These are phyloP conservation scores for Brevipalpus yothersi DNA, from an alignment of 1,140 invertebrate species.

Conservation along the genomic window DNA sequence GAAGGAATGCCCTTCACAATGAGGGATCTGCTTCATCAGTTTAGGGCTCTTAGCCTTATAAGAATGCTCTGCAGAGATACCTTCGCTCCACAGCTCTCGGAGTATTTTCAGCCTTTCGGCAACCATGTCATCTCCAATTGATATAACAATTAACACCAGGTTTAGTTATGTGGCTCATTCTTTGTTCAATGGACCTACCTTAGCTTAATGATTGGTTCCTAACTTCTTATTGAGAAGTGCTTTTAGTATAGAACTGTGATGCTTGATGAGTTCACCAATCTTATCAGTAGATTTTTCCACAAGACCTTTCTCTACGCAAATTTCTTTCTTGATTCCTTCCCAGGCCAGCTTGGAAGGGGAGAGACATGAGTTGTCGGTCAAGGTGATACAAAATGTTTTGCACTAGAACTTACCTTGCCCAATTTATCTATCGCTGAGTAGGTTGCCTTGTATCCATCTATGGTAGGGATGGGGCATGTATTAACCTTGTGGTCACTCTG, in stretches of 20 bases:
- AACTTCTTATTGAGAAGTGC: constrained; percentile 38
- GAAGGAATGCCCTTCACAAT: constrained; percentile 88
- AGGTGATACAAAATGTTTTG: no score
- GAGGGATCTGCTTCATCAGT: constrained; percentile 67
- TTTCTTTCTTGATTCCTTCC: constrained; percentile 80
- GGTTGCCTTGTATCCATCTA: no score
- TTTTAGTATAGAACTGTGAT: constrained; percentile 50
- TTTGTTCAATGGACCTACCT: constrained; percentile 36
- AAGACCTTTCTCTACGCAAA: constrained; percentile 80
- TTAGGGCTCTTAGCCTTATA: constrained; percentile 81
- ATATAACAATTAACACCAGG: constrained; percentile 33
- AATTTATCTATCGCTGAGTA: constrained; percentile 96
- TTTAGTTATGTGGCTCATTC: not conserved
- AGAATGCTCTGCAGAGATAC: constrained; percentile 64
- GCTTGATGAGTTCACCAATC: constrained; percentile 70
- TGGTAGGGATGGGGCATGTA: no score
- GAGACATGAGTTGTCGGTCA: not conserved
- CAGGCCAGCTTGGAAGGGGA: constrained; percentile 39
- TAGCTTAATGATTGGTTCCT: constrained; percentile 29
- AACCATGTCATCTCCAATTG: constrained; percentile 78
- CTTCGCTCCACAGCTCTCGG: constrained; percentile 56
- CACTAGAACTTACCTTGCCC: constrained; percentile 39
- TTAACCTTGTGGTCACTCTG: no score
- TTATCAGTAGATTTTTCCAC: constrained; percentile 47
- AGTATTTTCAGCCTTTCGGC: constrained; percentile 68